Evolutionary conservation across 2,113 vertebrate genomes (phyloP).

Genomic region (Corynorhinus townsendii): DNA sequence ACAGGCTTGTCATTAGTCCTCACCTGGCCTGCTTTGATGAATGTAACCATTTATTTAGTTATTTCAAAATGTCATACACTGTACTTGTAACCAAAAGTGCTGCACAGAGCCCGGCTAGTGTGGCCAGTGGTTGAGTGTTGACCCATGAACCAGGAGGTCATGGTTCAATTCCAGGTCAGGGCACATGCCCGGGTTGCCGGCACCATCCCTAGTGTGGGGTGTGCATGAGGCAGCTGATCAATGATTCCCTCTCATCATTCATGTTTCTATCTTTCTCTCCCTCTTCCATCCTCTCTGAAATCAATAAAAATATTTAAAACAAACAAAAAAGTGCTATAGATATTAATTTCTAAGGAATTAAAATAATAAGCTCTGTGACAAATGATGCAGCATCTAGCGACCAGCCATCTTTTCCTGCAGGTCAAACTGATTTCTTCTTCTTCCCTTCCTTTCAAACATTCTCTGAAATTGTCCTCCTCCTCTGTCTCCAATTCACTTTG

Average conservation of each 20-base stretch:
- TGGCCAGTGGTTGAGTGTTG: too few relatives aligned
- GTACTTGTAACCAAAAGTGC: not conserved
- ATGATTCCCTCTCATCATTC: too few relatives aligned
- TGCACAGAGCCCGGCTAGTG: not conserved
- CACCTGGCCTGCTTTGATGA: not conserved
- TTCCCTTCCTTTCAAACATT: not conserved
- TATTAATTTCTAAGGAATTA: not conserved
- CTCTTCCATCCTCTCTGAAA: too few relatives aligned
- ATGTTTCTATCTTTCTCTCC: too few relatives aligned
- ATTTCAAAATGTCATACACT: not conserved
- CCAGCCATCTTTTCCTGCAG: not conserved
- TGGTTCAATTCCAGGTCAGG: too few relatives aligned
- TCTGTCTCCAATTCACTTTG: not conserved
- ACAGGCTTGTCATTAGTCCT: not conserved
- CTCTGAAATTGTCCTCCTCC: not conserved
- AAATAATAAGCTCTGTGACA: not conserved
- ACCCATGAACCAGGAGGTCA: too few relatives aligned
- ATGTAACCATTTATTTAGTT: not conserved
- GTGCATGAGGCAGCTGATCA: too few relatives aligned
- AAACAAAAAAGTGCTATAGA: not conserved
- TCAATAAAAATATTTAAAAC: too few relatives aligned
- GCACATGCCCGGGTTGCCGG: too few relatives aligned
- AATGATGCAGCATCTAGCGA: not conserved
- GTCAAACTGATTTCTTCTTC: not conserved
- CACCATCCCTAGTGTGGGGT: too few relatives aligned